Evolutionary conservation across 2,888 invertebrate genomes (phyloP).

Genomic region (Stenchaetothrips biformis): DNA sequence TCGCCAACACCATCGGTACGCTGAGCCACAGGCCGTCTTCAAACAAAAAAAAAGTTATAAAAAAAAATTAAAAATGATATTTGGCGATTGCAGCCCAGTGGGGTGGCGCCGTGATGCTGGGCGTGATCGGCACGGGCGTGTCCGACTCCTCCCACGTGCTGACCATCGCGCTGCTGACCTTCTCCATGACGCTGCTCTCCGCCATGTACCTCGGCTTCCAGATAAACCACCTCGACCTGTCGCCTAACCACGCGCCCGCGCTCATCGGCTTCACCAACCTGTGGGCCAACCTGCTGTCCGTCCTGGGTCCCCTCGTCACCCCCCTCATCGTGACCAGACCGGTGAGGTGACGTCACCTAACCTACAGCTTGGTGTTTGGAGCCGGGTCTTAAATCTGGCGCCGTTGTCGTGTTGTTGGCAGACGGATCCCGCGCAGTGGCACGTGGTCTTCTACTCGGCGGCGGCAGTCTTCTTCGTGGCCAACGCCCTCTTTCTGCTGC

Average conservation of each 20-base stretch:
- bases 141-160: not conserved
- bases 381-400: not conserved
- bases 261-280: slow-evolving; percentile 22
- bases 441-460: not conserved
- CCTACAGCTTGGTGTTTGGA: too few species aligned
- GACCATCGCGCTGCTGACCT: not conserved
- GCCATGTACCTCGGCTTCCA: slow-evolving; percentile 24
- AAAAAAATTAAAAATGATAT: too few species aligned
- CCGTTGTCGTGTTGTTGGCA: not conserved
- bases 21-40: not conserved
- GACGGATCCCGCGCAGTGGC: not conserved
- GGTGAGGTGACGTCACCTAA: not conserved
- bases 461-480: not conserved
- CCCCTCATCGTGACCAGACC: not conserved
- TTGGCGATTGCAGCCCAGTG: not conserved
- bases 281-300: slow-evolving; percentile 22
- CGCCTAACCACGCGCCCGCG: not conserved
- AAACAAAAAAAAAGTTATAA: too few species aligned
- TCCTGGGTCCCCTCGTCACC: not conserved
- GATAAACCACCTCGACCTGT: slow-evolving; percentile 19
- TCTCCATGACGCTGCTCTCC: slow-evolving; percentile 10
- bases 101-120: not conserved
- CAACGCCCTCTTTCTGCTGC: not conserved
- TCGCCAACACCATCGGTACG: slow-evolving; percentile 14
- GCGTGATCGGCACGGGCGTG: not conserved